Percentiles rank a stretch among this genome's conserved stretches.
phyloP scores from a whole-genome alignment of 2,888 invertebrate genomes.

The Polydrusus cervinus region DNA sequence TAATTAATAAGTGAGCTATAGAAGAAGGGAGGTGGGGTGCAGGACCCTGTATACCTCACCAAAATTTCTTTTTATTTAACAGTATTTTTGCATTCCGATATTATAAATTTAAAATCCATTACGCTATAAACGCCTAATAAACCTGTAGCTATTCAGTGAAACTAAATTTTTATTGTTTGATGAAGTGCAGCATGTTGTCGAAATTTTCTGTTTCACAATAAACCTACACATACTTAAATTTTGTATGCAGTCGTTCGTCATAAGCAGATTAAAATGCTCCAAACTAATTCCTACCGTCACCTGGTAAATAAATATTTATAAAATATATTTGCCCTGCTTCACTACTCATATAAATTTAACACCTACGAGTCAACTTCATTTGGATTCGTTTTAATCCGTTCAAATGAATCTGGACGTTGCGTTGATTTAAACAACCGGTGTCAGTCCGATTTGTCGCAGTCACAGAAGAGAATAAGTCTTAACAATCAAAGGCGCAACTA shows the following conservation, averaged over 20 bases:
- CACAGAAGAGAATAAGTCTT: slow-evolving; percentile 39
- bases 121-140: too few species aligned
- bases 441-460: slow-evolving; percentile 59
- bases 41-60: too few species aligned
- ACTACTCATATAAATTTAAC: slow-evolving; percentile 51
- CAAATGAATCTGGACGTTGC: slow-evolving; percentile 57
- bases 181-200: too few species aligned
- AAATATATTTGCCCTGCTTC: slow-evolving; percentile 42
- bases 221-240: slow-evolving; percentile 8
- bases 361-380: slow-evolving; percentile 57
- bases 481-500: too few species aligned
- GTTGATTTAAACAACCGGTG: slow-evolving; percentile 57
- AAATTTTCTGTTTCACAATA: not conserved
- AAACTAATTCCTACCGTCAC: slow-evolving; percentile 22
- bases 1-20: too few species aligned
- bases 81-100: too few species aligned
- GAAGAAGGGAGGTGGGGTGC: too few species aligned
- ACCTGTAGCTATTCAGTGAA: too few species aligned
- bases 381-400: slow-evolving; percentile 58
- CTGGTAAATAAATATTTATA: slow-evolving; percentile 47
- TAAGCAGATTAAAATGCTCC: slow-evolving; percentile 21
- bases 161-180: too few species aligned
- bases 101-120: too few species aligned
- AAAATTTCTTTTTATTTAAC: too few species aligned
- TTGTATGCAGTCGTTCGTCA: not conserved